A percentile compares a stretch with the other conserved stretches of the same genome.
phyloP scores from a whole-genome alignment of 2,888 invertebrate species.

The Eudasyphora cyanicolor region DNA sequence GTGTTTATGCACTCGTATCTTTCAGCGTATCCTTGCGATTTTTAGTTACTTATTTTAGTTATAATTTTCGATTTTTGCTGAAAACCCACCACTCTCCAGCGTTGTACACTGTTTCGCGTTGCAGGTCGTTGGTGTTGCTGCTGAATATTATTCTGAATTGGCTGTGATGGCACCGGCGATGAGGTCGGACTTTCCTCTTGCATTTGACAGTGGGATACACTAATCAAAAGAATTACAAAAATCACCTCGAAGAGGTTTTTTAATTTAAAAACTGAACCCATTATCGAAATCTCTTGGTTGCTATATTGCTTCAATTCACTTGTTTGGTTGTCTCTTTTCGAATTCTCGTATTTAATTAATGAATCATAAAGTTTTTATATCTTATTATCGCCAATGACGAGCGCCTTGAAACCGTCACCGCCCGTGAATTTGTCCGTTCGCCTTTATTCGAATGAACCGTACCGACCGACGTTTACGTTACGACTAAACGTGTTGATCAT shows the following conservation, averaged over 20 bases:
- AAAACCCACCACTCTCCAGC: conserved; percentile 60
- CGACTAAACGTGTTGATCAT: conserved; percentile 51
- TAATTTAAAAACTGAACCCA: conserved; percentile 47
- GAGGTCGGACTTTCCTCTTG: conserved; percentile 35
- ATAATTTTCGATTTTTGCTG: too few species aligned
- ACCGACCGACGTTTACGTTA: conserved; percentile 44
- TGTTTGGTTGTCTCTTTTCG: conserved; percentile 26
- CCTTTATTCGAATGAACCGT: conserved; percentile 38
- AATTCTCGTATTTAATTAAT: not conserved
- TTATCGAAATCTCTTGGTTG: not conserved
- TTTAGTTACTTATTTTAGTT: too few species aligned
- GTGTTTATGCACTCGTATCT: too few species aligned
- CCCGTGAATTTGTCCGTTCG: not conserved
- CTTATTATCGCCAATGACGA: not conserved
- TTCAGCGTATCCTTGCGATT: too few species aligned
- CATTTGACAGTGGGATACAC: conserved; percentile 38
- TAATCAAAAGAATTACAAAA: conserved; percentile 37
- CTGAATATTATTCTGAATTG: conserved; percentile 47
- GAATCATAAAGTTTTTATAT: conserved; percentile 30
- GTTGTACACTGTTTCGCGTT: conserved; percentile 49
- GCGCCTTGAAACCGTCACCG: not conserved
- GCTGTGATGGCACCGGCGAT: conserved; percentile 4
- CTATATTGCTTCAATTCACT: not conserved
- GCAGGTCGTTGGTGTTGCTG: conserved; percentile 45
- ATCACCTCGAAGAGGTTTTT: conserved; percentile 36